Evolutionary conservation across 2,888 invertebrate genomes (phyloP).

Genomic region (Unio pictorum): DNA sequence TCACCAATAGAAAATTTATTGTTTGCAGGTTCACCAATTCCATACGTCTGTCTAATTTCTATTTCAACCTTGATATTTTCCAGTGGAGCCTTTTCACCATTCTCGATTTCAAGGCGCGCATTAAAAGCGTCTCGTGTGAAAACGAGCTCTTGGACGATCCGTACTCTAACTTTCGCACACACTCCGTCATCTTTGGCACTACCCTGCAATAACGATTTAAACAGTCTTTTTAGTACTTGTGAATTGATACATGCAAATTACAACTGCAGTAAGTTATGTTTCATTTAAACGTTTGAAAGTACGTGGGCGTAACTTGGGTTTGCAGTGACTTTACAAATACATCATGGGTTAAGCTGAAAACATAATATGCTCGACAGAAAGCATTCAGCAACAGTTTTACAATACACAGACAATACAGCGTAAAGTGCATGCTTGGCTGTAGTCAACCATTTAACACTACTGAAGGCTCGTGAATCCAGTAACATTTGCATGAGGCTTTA

Average conservation of each 20-base stretch:
- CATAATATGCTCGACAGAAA: too few relatives aligned
- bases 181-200: conserved; percentile 31
- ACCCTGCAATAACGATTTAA: neutral
- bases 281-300: too few relatives aligned
- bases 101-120: conserved; percentile 44
- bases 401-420: too few relatives aligned
- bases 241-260: neutral
- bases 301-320: too few relatives aligned
- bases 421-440: too few relatives aligned
- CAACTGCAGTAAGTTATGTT: too few relatives aligned
- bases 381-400: too few relatives aligned
- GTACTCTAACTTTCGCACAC: conserved; percentile 41
- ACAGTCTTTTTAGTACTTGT: neutral
- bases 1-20: conserved; percentile 39
- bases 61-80: conserved; percentile 31
- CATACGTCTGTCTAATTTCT: conserved; percentile 19
- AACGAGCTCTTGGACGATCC: conserved; percentile 41
- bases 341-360: too few relatives aligned
- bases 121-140: conserved; percentile 43
- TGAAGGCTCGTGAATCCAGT: too few relatives aligned
- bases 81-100: conserved; percentile 33
- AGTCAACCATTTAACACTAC: too few relatives aligned
- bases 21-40: conserved; percentile 19
- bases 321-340: too few relatives aligned
- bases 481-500: too few relatives aligned